Percentiles rank a stretch among this genome's conserved stretches.
These are phyloP conservation scores for Grapholita molesta DNA, from an alignment of 1,140 invertebrate genomes.

Conservation along the genomic window DNA sequence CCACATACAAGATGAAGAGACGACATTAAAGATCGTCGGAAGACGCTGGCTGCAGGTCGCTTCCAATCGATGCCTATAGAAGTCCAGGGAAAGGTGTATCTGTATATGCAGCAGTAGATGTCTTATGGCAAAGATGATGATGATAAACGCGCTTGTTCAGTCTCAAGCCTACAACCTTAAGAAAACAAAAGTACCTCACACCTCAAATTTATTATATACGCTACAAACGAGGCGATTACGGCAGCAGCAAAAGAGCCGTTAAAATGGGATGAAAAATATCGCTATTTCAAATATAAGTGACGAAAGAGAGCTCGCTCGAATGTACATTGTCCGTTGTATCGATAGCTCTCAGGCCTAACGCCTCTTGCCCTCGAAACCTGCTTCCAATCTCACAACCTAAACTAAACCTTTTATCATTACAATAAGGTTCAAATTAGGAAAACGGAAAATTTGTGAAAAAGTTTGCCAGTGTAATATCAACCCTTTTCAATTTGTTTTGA, in stretches of 20 bases:
- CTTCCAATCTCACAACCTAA: background rate
- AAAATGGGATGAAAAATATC: constrained; percentile 11
- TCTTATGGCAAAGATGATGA: too few relatives aligned
- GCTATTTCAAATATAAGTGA: constrained; percentile 11
- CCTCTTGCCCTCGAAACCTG: constrained; percentile 13
- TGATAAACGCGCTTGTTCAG: too few relatives aligned
- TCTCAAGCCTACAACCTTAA: too few relatives aligned
- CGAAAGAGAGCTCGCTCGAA: constrained; percentile 1
- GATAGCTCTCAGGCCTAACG: constrained; percentile 6
- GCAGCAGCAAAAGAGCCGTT: background rate
- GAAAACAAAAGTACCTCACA: too few relatives aligned
- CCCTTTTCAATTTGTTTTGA: background rate
- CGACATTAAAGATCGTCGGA: too few relatives aligned
- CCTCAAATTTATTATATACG: background rate
- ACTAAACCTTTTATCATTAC: background rate
- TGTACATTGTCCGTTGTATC: constrained; percentile 2
- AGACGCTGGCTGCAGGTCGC: too few relatives aligned
- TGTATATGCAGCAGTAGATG: too few relatives aligned
- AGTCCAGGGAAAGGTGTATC: too few relatives aligned
- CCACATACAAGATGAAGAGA: too few relatives aligned
- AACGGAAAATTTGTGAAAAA: background rate
- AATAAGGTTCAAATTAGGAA: background rate
- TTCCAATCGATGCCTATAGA: too few relatives aligned
- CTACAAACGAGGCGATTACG: background rate
- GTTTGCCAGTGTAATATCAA: background rate